Percentiles rank a stretch among this genome's conserved stretches.
Conservation (phyloP, 2,113 vertebrate genomes). For the Stegastes partitus region DNA sequence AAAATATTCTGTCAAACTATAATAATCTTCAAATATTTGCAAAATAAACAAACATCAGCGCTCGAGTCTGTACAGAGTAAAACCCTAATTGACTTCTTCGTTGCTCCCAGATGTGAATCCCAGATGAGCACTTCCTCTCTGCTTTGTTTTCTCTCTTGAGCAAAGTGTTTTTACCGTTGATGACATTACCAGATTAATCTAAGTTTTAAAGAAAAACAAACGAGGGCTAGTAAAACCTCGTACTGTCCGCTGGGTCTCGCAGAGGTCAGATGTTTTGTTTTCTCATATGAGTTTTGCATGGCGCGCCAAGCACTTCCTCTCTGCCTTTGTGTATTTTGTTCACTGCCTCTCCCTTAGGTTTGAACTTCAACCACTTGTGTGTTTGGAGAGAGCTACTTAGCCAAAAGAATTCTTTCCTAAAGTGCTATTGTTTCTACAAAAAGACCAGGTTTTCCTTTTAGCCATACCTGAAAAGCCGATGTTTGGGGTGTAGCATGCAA, state of each 20-base stretch:
- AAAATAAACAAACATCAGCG: not conserved
- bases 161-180: not conserved
- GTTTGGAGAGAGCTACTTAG: slow-evolving; percentile 44
- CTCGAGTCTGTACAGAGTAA: not conserved
- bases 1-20: not conserved
- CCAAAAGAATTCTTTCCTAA: slow-evolving; percentile 50
- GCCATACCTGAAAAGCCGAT: slow-evolving; percentile 16
- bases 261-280: slow-evolving; percentile 46
- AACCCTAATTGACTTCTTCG: not conserved
- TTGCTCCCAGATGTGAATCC: not conserved
- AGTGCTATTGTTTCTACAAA: slow-evolving; percentile 35
- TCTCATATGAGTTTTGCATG: slow-evolving; percentile 48
- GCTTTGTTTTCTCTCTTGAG: not conserved
- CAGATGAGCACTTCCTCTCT: not conserved
- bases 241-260: slow-evolving; percentile 30
- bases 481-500: not conserved
- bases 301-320: slow-evolving; percentile 46
- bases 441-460: slow-evolving; percentile 6
- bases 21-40: not conserved
- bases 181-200: slow-evolving; percentile 13
- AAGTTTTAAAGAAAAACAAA: not conserved
- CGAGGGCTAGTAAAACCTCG: not conserved
- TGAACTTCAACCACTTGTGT: slow-evolving; percentile 37
- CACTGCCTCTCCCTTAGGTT: slow-evolving; percentile 41
- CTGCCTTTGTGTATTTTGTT: slow-evolving; percentile 55